Percentiles rank a stretch among this genome's conserved stretches.
These are phyloP conservation scores for Sciurus niger DNA, from an alignment of 2,113 vertebrate genomes.

Conservation along the genomic window DNA sequence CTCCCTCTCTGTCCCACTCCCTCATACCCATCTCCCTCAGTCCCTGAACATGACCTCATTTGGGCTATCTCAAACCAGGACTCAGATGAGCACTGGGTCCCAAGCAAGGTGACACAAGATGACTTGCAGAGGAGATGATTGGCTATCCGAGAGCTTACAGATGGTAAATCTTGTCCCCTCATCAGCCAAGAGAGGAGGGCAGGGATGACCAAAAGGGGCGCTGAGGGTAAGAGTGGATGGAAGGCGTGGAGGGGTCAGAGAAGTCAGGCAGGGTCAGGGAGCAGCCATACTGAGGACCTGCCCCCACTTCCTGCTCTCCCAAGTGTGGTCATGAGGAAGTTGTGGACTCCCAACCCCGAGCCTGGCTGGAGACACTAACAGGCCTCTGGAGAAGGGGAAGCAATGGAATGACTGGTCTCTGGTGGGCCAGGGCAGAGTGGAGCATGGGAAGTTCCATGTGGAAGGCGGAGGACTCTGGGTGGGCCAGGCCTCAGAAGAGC, in stretches of 20 bases:
- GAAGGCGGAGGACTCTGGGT: slow-evolving; percentile 52
- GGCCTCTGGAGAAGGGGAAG: not conserved
- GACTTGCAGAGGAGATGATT: not conserved
- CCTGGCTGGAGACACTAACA: slow-evolving; percentile 1
- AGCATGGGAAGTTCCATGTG: slow-evolving; percentile 58
- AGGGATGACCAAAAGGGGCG: not conserved
- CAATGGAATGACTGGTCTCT: not conserved
- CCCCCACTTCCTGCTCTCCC: not conserved
- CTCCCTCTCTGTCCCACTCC: not conserved
- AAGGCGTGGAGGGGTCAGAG: not conserved
- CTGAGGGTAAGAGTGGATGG: not conserved
- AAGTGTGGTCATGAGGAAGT: not conserved
- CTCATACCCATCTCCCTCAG: not conserved
- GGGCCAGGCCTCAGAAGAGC: not conserved
- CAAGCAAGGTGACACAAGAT: not conserved
- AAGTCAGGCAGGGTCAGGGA: not conserved
- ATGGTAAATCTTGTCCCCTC: not conserved
- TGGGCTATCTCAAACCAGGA: not conserved
- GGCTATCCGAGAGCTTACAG: not conserved
- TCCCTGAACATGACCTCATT: not conserved
- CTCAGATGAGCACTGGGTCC: not conserved
- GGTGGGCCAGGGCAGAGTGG: not conserved
- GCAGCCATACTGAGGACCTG: too few relatives aligned
- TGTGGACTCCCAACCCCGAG: not conserved
- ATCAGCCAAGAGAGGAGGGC: not conserved